Evolutionary conservation across 2,797 vertebrate genomes (phyloP).

Genomic region (Rhinophrynus dorsalis): DNA sequence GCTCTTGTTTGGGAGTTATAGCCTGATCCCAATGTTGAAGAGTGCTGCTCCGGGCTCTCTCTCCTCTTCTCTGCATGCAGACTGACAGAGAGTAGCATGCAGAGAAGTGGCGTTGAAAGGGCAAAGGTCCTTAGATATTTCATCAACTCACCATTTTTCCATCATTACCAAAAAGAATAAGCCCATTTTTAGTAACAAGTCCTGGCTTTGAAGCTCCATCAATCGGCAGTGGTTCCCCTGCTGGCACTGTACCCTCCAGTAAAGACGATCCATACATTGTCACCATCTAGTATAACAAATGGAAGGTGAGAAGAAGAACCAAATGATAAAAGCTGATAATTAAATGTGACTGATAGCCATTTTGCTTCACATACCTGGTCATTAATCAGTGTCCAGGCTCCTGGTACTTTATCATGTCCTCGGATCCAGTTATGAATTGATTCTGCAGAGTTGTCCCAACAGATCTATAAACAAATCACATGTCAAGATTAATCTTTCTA

Average conservation of each 20-base stretch:
- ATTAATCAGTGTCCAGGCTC: conserved; percentile 84
- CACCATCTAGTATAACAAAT: conserved; percentile 68
- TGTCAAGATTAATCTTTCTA: too few relatives aligned
- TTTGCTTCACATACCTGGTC: conserved; percentile 75
- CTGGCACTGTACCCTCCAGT: conserved; percentile 69
- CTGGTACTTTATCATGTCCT: conserved; percentile 95
- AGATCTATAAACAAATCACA: conserved; percentile 70
- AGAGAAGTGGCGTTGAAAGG: too few relatives aligned
- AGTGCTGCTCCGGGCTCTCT: too few relatives aligned
- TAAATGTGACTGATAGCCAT: neutral
- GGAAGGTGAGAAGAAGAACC: neutral
- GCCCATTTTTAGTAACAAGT: conserved; percentile 84
- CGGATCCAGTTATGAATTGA: conserved; percentile 94
- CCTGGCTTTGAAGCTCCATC: conserved; percentile 79
- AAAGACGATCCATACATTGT: conserved; percentile 89
- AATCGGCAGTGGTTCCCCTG: conserved; percentile 80
- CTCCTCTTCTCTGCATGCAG: too few relatives aligned
- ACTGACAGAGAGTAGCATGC: too few relatives aligned
- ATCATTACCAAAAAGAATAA: conserved; percentile 86
- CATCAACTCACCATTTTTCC: conserved; percentile 84
- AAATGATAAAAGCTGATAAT: neutral
- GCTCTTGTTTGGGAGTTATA: too few relatives aligned
- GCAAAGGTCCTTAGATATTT: too few relatives aligned
- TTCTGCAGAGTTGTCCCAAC: conserved; percentile 80
- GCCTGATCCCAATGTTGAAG: too few relatives aligned